phyloP scores from a whole-genome alignment of 2,113 vertebrate genomes.

The Pachypanchax playfairii region DNA sequence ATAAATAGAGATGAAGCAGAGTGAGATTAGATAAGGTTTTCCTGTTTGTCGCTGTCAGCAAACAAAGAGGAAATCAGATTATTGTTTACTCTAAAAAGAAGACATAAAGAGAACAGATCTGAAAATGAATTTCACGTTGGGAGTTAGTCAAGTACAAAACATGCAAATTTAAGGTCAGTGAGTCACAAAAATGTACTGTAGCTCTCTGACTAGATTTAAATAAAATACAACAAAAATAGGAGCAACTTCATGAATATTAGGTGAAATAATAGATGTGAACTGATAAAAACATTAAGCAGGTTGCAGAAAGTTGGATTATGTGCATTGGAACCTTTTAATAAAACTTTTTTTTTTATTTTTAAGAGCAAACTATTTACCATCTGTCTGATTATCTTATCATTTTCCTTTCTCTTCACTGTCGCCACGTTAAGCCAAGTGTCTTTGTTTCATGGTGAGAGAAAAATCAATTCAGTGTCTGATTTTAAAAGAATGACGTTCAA shows the following conservation, averaged over 20 bases:
- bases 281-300: too few relatives aligned
- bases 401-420: not conserved
- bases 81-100: constrained; percentile 6
- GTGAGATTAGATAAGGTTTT: not conserved
- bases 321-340: too few relatives aligned
- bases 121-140: not conserved
- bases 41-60: not conserved
- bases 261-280: too few relatives aligned
- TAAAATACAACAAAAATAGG: too few relatives aligned
- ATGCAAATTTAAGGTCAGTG: constrained; percentile 4
- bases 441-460: too few relatives aligned
- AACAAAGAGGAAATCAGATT: not conserved
- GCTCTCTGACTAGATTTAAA: not conserved
- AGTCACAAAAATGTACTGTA: not conserved
- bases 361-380: too few relatives aligned
- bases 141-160: not conserved
- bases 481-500: too few relatives aligned
- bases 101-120: not conserved
- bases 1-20: not conserved
- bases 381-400: not conserved
- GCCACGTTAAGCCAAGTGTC: not conserved
- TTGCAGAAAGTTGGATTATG: too few relatives aligned
- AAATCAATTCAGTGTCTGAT: too few relatives aligned
- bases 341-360: too few relatives aligned
- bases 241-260: too few relatives aligned